A percentile compares a stretch with the other conserved stretches of the same genome.
These are phyloP conservation scores for Sitophilus oryzae DNA, from an alignment of 1,140 invertebrate genomes.

Conservation along the genomic window DNA sequence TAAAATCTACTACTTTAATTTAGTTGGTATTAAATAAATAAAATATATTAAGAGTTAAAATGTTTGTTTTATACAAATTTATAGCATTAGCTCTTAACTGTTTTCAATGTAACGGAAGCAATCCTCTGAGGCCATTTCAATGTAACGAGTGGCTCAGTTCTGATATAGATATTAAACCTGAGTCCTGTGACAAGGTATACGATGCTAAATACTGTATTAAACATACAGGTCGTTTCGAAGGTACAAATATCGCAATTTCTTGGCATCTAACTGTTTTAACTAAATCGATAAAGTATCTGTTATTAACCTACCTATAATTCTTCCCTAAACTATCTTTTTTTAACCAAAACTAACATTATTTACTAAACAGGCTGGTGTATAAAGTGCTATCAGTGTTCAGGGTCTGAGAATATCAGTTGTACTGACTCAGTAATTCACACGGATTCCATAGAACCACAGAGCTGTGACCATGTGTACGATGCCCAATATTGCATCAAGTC, in stretches of 20 bases:
- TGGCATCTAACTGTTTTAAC: background rate
- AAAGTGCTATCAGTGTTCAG: conserved; percentile 78
- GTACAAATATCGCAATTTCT: conserved; percentile 47
- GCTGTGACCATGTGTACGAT: conserved; percentile 71
- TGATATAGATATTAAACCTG: conserved; percentile 60
- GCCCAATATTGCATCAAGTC: conserved; percentile 84
- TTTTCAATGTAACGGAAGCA: conserved; percentile 83
- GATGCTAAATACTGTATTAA: conserved; percentile 88
- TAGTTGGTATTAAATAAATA: no score
- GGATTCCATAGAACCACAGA: conserved; percentile 52
- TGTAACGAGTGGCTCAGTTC: conserved; percentile 81
- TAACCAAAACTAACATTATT: conserved; percentile 44
- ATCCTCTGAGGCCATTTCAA: conserved; percentile 70
- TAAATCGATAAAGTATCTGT: no score
- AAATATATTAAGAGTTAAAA: no score
- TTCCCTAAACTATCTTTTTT: no score
- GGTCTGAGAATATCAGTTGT: conserved; percentile 66
- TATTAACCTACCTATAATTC: no score
- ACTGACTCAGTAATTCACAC: conserved; percentile 63
- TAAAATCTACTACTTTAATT: no score
- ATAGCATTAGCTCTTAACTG: conserved; percentile 67
- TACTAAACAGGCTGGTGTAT: conserved; percentile 45
- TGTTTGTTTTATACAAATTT: no score
- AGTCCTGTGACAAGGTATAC: conserved; percentile 72
- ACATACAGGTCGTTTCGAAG: conserved; percentile 89